Evolutionary conservation across 2,797 vertebrate genomes (phyloP), one percentile per base, ranked within the genome.

Genomic region (Sebastolobus alascanus): DNA sequence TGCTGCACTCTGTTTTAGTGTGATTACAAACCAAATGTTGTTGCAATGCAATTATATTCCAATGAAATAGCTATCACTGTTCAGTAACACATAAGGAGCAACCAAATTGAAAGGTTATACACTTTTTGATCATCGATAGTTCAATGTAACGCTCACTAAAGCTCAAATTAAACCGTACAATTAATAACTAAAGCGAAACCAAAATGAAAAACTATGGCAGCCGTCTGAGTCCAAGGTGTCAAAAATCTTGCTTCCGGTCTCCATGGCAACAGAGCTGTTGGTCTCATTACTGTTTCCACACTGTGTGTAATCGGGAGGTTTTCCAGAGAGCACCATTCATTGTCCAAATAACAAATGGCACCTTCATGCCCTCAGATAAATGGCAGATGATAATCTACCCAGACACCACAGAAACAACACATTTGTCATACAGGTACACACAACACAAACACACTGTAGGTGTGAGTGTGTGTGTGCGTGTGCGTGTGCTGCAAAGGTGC

Each of bases 231-330:
- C 90, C 88, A 86, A 92, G 83, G 88, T 95, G 93, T 95, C 82
- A 87, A 84, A 88, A 89, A 88, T 89, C 91, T 84, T 84, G 80
- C 90, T 87, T 88, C 74, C 67, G 70, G 95, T 96, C 87, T 91
- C 96, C 94, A 95, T 96, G 91, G 95, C 92, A 96, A 96, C 95
- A 87, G 87, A 82, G 89, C 83, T 82, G 85, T 94, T 95, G 94
- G 93, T 94, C 93, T 95, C 92, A 92, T 96, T 95, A 94, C 84
- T 74, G 93, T 90, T 92, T 93, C 81, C 89, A 88, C 88, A 89
- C 89, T 89, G 89, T 85, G 89, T 94, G 93, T 94, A 93, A 95
- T 94, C 89, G 89, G 91, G 86, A 94, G 92, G 87, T 90, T 91
- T 94, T 93, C 93, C 91, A 90, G 88, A 89, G 88, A 91, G 90